Evolutionary conservation across 2,888 invertebrate genomes (phyloP), one percentile per base, ranked within the genome.

Genomic region (Strigamia maritima): DNA sequence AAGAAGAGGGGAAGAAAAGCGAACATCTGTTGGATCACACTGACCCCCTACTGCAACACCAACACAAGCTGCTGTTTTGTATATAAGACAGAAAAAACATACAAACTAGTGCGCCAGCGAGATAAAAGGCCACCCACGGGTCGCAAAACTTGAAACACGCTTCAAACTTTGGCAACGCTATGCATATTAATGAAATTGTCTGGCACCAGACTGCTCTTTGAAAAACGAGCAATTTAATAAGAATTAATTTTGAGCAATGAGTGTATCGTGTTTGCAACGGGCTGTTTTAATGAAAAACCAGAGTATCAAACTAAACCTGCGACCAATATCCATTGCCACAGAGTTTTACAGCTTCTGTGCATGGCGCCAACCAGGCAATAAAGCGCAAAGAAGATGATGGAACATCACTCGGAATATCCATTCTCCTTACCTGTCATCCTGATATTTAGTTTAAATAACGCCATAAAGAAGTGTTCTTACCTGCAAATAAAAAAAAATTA

Each of bases 301-400:
- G n/a, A n/a, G 65, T 65, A 65, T 65, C 65, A 65, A 26, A 65
- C 65, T 26, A 22, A 65, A 26, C 28, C 65, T 65, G 65, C 65
- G 65, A 65, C 65, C 65, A 65, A 65, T 65, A 65, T 65, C 65
- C 65, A 65, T 65, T 26, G 65, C 65, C 65, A 26, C 65, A 65
- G 65, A 65, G 26, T 65, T 65, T 65, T 65, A 65, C 65, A 26
- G 65, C 65, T 24, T 65, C 65, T 24, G 65, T 65, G 65, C 4
- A 65, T 65, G 65, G 65, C 65, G 65, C 65, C 65, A 65, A 65
- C 26, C 65, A 65, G 65, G 65, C 65, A 65, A 65, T 65, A 65
- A 65, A 65, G 26, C 26, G 65, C 16, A 65, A 65, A 65, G 65
- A 26, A 26, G 65, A 65, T 65, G 65, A 65, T 65, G 65, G 24